These are phyloP conservation scores for Zophobas atratus DNA, from an alignment of 1,140 invertebrate species.

Conservation along the genomic window DNA sequence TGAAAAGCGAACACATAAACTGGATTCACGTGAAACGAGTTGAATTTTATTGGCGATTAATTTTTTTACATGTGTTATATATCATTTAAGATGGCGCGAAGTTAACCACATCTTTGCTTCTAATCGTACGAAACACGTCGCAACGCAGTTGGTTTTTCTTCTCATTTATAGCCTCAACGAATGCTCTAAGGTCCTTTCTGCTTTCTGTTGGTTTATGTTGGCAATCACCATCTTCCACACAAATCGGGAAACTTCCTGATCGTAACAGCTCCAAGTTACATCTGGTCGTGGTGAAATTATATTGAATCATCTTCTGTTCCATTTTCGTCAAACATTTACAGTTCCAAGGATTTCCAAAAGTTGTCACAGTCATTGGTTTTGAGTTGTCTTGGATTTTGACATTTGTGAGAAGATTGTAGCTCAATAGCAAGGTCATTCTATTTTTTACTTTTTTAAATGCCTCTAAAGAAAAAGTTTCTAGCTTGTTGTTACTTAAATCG, in stretches of 20 bases:
- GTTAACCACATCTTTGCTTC: neutral
- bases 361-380: constrained; percentile 17
- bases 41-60: too few species aligned
- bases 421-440: constrained; percentile 6
- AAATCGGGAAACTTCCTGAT: neutral
- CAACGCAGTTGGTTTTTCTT: neutral
- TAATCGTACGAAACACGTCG: neutral
- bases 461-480: constrained; percentile 1
- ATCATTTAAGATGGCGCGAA: too few species aligned
- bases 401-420: constrained; percentile 11
- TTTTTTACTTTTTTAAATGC: constrained; percentile 20
- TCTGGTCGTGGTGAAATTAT: constrained; percentile 11
- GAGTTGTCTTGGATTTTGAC: neutral
- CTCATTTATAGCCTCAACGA: constrained; percentile 3
- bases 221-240: constrained; percentile 8
- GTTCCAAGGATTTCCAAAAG: constrained; percentile 20
- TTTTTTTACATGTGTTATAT: too few species aligned
- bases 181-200: neutral
- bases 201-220: neutral
- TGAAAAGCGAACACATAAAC: too few species aligned
- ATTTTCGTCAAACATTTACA: constrained; percentile 14
- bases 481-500: constrained; percentile 16
- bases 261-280: constrained; percentile 21
- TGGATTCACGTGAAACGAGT: too few species aligned
- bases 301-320: neutral